phyloP scores from a whole-genome alignment of 2,113 vertebrate genomes.

The Morone saxatilis region DNA sequence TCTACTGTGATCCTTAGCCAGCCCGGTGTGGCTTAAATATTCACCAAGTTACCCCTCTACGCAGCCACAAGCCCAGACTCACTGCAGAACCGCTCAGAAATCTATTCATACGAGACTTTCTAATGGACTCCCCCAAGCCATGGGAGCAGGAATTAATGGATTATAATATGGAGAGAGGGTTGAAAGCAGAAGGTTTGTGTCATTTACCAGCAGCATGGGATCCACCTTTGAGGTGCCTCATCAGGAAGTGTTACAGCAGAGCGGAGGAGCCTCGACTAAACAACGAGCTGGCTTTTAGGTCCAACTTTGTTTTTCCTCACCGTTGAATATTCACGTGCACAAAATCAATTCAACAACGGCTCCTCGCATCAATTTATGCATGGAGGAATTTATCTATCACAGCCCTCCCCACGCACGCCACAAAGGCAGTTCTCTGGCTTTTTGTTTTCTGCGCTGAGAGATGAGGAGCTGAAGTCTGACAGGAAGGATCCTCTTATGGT shows the following conservation, averaged over 20 bases:
- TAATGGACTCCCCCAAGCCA: constrained; percentile 29
- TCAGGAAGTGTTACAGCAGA: constrained; percentile 18
- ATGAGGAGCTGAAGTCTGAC: not conserved
- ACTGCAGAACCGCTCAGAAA: constrained; percentile 6
- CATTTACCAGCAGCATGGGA: constrained; percentile 18
- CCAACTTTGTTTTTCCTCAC: not conserved
- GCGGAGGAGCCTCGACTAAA: not conserved
- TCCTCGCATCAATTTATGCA: constrained; percentile 47
- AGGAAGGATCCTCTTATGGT: constrained; percentile 16
- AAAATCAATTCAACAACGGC: constrained; percentile 20
- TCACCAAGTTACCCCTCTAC: not conserved
- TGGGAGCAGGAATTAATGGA: constrained; percentile 28
- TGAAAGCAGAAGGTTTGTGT: constrained; percentile 29
- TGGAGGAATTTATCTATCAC: constrained; percentile 45
- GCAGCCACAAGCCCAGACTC: constrained; percentile 7
- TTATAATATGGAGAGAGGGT: constrained; percentile 20
- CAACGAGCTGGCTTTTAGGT: not conserved
- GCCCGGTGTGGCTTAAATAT: not conserved
- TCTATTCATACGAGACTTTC: constrained; percentile 28
- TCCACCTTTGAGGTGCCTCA: constrained; percentile 15
- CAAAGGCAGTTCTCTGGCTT: not conserved
- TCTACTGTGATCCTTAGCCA: not conserved
- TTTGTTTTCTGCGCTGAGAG: constrained; percentile 1
- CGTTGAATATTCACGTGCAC: not conserved
- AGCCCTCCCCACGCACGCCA: not conserved